Percentiles rank a stretch among this genome's conserved stretches.
These are phyloP conservation scores for Gymnothorax reevesii DNA, from an alignment of 2,797 vertebrate species.

Conservation along the genomic window DNA sequence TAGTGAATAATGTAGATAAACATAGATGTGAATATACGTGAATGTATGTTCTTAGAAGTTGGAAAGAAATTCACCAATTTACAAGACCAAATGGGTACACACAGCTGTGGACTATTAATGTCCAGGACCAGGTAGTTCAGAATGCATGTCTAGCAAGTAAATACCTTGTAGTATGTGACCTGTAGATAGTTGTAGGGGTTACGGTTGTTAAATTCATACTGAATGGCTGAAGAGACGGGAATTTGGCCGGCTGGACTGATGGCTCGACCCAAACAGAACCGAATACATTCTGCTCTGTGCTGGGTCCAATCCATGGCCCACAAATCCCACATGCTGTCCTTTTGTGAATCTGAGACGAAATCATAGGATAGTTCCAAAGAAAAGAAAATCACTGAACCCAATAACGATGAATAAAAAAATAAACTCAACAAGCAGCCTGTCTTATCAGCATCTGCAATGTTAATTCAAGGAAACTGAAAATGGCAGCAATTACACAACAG, in stretches of 20 bases:
- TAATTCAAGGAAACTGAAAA: background rate
- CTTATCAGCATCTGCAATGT: background rate
- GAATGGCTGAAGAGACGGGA: slow-evolving; percentile 78
- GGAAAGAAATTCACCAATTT: background rate
- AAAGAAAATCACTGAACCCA: background rate
- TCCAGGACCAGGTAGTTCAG: background rate
- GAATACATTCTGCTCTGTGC: slow-evolving; percentile 83
- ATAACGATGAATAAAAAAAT: background rate
- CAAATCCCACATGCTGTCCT: slow-evolving; percentile 65
- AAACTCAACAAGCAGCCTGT: background rate
- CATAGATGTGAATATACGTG: background rate
- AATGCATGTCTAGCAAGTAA: slow-evolving; percentile 12
- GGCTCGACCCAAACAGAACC: slow-evolving; percentile 73
- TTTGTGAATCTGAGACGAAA: slow-evolving; percentile 57
- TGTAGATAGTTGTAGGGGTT: slow-evolving; percentile 96
- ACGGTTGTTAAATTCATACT: slow-evolving; percentile 80
- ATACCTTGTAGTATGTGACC: slow-evolving; percentile 90
- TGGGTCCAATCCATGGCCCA: slow-evolving; percentile 78
- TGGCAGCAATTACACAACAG: background rate
- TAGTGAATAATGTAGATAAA: background rate
- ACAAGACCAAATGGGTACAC: background rate
- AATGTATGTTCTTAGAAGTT: background rate
- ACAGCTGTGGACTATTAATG: background rate
- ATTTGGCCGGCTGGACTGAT: slow-evolving; percentile 73
- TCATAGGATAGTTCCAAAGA: background rate